phyloP scores from a whole-genome alignment of 1,140 invertebrate species.

The Stegodyphus dumicola region DNA sequence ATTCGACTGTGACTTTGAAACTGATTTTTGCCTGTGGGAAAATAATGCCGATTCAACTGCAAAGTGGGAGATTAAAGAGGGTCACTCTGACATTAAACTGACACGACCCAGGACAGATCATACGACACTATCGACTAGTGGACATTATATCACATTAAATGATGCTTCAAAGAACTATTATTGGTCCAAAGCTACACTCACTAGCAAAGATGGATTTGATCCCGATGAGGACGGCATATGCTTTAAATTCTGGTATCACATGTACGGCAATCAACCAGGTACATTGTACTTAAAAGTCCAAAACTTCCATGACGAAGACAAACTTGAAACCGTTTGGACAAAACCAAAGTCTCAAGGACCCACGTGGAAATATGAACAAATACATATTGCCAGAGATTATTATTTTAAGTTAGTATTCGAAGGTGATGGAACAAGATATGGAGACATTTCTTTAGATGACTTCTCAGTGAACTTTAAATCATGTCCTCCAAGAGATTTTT shows the following conservation, averaged over 20 bases:
- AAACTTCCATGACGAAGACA: slow-evolving; percentile 51
- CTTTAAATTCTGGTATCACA: slow-evolving; percentile 61
- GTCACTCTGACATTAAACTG: slow-evolving; percentile 37
- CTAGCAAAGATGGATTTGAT: slow-evolving; percentile 22
- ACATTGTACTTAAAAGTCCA: slow-evolving; percentile 26
- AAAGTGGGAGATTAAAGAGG: slow-evolving; percentile 29
- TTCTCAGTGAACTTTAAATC: slow-evolving; percentile 34
- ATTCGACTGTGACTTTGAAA: slow-evolving; percentile 56
- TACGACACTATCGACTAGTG: slow-evolving; percentile 40
- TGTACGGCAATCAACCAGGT: slow-evolving; percentile 51
- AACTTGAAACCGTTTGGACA: slow-evolving; percentile 36
- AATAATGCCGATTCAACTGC: slow-evolving; percentile 2
- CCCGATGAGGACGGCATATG: slow-evolving; percentile 26
- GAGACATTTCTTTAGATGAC: slow-evolving; percentile 62
- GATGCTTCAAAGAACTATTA: background rate
- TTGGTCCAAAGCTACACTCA: background rate
- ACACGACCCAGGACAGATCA: slow-evolving; percentile 49
- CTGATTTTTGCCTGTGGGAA: slow-evolving; percentile 45
- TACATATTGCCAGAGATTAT: slow-evolving; percentile 25
- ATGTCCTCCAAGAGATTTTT: slow-evolving; percentile 59
- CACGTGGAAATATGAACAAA: slow-evolving; percentile 58
- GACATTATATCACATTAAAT: slow-evolving; percentile 49
- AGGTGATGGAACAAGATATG: slow-evolving; percentile 29
- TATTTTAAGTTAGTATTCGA: slow-evolving; percentile 36
- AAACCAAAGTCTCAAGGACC: slow-evolving; percentile 55